Evolutionary conservation across 2,888 invertebrate genomes (phyloP).

Genomic region (Gasteruption jaculator): DNA sequence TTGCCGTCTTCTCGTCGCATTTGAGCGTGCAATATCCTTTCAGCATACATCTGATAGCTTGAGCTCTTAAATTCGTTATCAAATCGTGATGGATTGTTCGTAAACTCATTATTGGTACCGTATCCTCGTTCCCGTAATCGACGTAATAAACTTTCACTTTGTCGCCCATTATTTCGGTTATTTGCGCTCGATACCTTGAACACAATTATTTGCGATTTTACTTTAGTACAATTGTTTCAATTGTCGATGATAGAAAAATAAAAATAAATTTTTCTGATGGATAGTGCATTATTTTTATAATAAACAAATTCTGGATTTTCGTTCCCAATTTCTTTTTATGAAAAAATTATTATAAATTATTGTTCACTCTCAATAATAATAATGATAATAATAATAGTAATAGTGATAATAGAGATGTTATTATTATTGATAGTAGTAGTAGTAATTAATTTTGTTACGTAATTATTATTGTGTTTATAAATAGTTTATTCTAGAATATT

Average conservation of each 20-base stretch:
- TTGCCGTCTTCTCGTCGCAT: slow-evolving; percentile 58
- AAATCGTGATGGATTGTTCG: slow-evolving; percentile 64
- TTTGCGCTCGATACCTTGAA: slow-evolving; percentile 71
- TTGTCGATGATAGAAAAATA: neutral
- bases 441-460: no score
- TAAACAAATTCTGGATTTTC: slow-evolving; percentile 4
- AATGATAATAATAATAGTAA: no score
- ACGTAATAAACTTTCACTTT: slow-evolving; percentile 76
- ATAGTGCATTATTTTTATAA: slow-evolving; percentile 1
- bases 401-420: no score
- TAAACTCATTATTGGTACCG: slow-evolving; percentile 60
- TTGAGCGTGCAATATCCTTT: slow-evolving; percentile 60
- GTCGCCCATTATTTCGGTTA: slow-evolving; percentile 59
- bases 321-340: no score
- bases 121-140: slow-evolving; percentile 93
- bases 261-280: slow-evolving; percentile 1
- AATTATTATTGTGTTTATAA: no score
- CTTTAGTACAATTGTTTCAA: slow-evolving; percentile 4
- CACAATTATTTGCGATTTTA: no score
- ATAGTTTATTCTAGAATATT: no score
- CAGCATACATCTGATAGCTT: slow-evolving; percentile 75
- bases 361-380: no score
- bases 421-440: no score
- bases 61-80: slow-evolving; percentile 62
- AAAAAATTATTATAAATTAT: no score